Evolutionary conservation across 2,888 invertebrate species (phyloP), one percentile per base, ranked within the genome.

Genomic region (Nysson spinosus): DNA sequence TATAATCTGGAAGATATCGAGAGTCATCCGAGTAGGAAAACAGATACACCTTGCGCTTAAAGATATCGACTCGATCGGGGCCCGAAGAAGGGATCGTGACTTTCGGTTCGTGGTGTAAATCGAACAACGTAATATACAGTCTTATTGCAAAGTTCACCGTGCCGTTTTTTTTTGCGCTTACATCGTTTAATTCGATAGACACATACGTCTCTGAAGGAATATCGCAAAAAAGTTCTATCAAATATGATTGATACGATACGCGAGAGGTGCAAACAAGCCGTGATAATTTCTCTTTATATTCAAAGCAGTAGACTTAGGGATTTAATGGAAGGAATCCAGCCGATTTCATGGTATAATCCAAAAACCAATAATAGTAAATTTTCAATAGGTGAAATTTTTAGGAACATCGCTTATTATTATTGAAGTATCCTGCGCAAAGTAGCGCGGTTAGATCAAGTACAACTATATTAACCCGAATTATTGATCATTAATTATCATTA

Each of bases 401-500:
- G n/a, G n/a, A n/a, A n/a, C n/a, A n/a, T n/a, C n/a, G n/a, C n/a
- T n/a, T n/a, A n/a, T n/a, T n/a, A n/a, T n/a, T n/a, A n/a, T n/a
- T n/a, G n/a, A 24, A 24, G 6, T 5, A 24, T 5, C 6, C 5
- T 7, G 24, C 24, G 2, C 9, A 11, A n/a, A 42, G 26, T 44
- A 9, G 28, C 9, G 30, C n/a, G 17, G 24, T 7, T 17, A n/a
- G 49, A 19, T 20, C 43, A n/a, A 19, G 20, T 20, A 20, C 26
- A 52, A 30, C 52, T 44, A 46, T 42, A 50, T 66, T 60, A 63
- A 67, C 39, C 56, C 60, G 58, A 62, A 62, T 70, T 65, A 65
- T 56, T 52, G 68, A 52, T 74, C 74, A 74, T 74, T 65, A 70
- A 70, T 74, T 65, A 70, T 67, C 58, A 62, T 70, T 74, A 74